Evolutionary conservation across 2,888 invertebrate species (phyloP).

Genomic region (Eulithis prunata): DNA sequence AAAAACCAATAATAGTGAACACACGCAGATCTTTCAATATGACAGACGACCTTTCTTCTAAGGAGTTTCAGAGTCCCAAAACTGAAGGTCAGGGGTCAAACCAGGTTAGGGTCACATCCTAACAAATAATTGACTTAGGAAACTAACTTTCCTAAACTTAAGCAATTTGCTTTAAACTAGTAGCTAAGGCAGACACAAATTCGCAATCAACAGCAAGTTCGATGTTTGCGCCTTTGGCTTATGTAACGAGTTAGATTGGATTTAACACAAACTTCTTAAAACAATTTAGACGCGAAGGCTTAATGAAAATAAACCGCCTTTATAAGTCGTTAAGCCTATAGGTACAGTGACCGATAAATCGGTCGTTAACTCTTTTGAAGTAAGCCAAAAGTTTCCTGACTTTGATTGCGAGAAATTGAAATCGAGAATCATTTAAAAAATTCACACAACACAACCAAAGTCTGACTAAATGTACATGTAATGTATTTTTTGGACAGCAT

Average conservation of each 20-base stretch:
- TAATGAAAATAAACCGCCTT: too few relatives aligned
- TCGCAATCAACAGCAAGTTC: not conserved
- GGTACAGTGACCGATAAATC: too few relatives aligned
- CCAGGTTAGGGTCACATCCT: not conserved
- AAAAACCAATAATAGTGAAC: too few relatives aligned
- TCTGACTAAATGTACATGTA: too few relatives aligned
- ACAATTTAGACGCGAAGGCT: too few relatives aligned
- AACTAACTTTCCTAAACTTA: conserved; percentile 3
- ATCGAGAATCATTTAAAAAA: too few relatives aligned
- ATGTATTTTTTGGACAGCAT: too few relatives aligned
- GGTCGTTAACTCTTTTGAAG: too few relatives aligned
- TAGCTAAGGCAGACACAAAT: not conserved
- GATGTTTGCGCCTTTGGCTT: not conserved
- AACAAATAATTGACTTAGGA: conserved; percentile 1
- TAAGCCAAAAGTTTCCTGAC: too few relatives aligned
- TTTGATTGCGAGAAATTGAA: too few relatives aligned
- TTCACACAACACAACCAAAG: too few relatives aligned
- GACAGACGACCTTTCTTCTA: not conserved
- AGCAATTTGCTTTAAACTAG: not conserved
- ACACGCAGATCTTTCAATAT: not conserved
- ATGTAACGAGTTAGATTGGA: not conserved
- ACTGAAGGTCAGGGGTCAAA: not conserved
- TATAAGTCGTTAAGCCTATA: too few relatives aligned
- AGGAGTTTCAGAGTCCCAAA: not conserved
- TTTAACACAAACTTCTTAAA: not conserved